Base-by-base conservation (phyloP, 1,140 invertebrate genomes). In the Yoshiicerus persimilis region DNA sequence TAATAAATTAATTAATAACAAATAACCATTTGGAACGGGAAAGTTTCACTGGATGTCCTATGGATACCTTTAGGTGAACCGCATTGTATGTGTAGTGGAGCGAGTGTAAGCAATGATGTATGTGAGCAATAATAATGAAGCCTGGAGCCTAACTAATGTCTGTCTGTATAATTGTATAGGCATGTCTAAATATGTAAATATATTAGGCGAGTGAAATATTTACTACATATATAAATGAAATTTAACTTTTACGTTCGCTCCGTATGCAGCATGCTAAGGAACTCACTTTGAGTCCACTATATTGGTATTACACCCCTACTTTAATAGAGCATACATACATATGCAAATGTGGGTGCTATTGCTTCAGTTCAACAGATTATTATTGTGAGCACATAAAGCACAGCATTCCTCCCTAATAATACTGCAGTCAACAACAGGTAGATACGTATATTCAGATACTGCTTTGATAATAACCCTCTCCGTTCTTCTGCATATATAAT, bases 61-160 rank as follows among this genome's bases (percentile, higher is more conserved):
- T n/a, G n/a, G n/a, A n/a, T n/a, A n/a, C n/a, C n/a, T n/a, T n/a
- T n/a, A n/a, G n/a, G n/a, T n/a, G n/a, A n/a, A n/a, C n/a, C n/a
- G n/a, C n/a, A n/a, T n/a, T n/a, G 3, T 25, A 27, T 70, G 27
- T 70, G 64, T 30, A 70, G 23, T 25, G 11, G 23, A 66, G n/a
- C n/a, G n/a, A n/a, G 64, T 70, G 64, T 30, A 30, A 70, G 64
- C 23, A 23, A 80, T 80, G 75, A 80, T 80, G 32, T 80, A 80
- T 80, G 64, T 80, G 75, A 80, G 75, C 75, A 80, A 80, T 80
- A 80, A 80, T 80, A 80, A 80, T 80, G 75, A 80, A 36, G 30
- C 75, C 75, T 36, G 75, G 75, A 80, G 75, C 75, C 32, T 70
- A 47, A 20, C 32, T 70, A 70, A 70, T 70, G 66, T 30, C 3